phyloP scores from a whole-genome alignment of 2,797 vertebrate genomes.

The Diglossa cyanea region DNA sequence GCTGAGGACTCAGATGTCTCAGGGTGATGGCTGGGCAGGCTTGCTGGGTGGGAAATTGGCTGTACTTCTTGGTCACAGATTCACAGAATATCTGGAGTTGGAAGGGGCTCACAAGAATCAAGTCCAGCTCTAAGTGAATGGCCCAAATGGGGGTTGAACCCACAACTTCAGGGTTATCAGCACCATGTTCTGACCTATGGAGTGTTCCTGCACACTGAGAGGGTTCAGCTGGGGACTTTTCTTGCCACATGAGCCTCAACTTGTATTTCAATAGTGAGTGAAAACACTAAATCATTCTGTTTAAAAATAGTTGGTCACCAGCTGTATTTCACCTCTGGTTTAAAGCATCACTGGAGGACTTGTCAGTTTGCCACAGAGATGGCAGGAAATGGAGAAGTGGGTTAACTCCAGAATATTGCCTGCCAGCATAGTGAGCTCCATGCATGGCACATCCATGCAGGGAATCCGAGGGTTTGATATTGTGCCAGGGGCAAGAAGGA shows the following conservation, averaged over 20 bases:
- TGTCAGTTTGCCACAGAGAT: background rate
- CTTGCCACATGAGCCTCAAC: background rate
- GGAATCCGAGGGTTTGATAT: background rate
- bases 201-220: background rate
- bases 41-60: background rate
- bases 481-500: fast-evolving
- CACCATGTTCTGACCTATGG: background rate
- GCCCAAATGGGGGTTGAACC: too few species aligned
- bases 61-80: background rate
- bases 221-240: background rate
- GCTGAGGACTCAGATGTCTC: background rate
- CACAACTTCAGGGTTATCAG: background rate
- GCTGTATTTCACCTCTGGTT: background rate
- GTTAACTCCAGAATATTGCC: background rate
- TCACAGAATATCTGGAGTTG: background rate
- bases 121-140: background rate
- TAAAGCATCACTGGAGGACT: background rate
- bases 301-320: background rate
- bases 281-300: background rate
- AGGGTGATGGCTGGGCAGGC: background rate
- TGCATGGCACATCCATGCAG: background rate
- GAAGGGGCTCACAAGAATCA: background rate
- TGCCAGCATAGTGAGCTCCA: background rate
- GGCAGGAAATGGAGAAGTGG: background rate
- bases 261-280: background rate